These are phyloP conservation scores for Dynastes maya DNA, from an alignment of 2,888 invertebrate species.

Conservation along the genomic window DNA sequence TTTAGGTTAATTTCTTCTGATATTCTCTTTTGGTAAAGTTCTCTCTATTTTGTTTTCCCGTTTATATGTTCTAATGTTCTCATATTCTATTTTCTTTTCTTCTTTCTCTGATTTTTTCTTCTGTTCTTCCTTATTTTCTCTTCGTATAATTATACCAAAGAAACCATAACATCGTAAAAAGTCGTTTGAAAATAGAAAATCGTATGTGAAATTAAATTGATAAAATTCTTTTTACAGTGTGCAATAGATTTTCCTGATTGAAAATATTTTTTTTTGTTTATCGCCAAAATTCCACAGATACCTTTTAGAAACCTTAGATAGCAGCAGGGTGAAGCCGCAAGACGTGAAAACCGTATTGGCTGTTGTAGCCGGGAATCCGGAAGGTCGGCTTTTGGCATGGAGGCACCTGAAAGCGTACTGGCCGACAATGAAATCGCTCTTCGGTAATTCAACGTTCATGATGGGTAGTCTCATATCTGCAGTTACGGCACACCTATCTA, in stretches of 20 bases:
- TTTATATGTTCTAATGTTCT: too few relatives aligned
- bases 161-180: too few relatives aligned
- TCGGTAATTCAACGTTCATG: conserved; percentile 77
- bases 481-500: conserved; percentile 79
- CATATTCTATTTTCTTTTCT: too few relatives aligned
- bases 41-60: too few relatives aligned
- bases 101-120: too few relatives aligned
- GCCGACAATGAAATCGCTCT: conserved; percentile 76
- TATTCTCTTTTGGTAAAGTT: too few relatives aligned
- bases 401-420: conserved; percentile 82
- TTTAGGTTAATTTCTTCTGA: too few relatives aligned
- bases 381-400: conserved; percentile 82
- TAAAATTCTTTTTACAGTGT: too few relatives aligned
- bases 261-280: conserved; percentile 34
- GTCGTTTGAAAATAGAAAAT: too few relatives aligned
- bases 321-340: conserved; percentile 79
- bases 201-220: too few relatives aligned
- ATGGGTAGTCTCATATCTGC: conserved; percentile 78
- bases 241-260: background rate
- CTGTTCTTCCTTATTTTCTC: too few relatives aligned
- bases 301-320: conserved; percentile 81
- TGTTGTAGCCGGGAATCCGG: conserved; percentile 82
- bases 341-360: conserved; percentile 82
- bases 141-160: too few relatives aligned
- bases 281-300: conserved; percentile 72